Evolutionary conservation across 37 sponge, comb jelly and placozoan species (phyloP).

Genomic region (Agelas oroides): DNA sequence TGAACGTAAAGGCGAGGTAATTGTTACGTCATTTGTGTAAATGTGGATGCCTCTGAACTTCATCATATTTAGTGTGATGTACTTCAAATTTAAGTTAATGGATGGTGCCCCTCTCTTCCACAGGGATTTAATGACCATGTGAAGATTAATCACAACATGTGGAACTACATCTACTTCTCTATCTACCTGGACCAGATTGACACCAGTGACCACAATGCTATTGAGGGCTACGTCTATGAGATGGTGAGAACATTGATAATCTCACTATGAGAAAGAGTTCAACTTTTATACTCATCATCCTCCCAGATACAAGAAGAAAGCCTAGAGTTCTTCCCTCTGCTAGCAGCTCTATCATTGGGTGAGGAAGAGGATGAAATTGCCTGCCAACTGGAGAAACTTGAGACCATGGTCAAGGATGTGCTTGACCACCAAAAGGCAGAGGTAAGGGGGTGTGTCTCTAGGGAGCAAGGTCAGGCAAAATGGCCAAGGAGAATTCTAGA

Average conservation of each 20-base stretch:
- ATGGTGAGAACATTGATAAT: constrained; percentile 19
- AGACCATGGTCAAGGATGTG: constrained; percentile 33
- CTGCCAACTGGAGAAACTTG: constrained; percentile 49
- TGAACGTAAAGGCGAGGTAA: constrained; percentile 60
- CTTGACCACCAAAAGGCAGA: constrained; percentile 34
- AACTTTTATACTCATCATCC: background rate
- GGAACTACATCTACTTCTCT: constrained; percentile 71
- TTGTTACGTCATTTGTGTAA: no score
- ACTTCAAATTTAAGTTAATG: no score
- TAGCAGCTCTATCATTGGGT: constrained; percentile 49
- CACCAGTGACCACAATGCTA: constrained; percentile 69
- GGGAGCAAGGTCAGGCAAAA: background rate
- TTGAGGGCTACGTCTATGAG: constrained; percentile 54
- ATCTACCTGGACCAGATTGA: constrained; percentile 63
- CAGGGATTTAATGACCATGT: constrained; percentile 74
- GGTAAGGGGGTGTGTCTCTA: constrained; percentile 4
- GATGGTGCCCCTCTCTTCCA: background rate
- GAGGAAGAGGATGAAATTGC: constrained; percentile 48
- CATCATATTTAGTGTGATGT: no score
- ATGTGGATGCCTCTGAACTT: no score
- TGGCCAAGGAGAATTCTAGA: no score
- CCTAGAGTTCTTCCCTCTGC: constrained; percentile 63
- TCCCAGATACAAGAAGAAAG: constrained; percentile 44
- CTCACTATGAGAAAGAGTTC: no score
- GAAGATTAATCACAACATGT: constrained; percentile 81